A percentile compares a stretch with the other conserved stretches of the same genome.
These are phyloP conservation scores for Fregetta grallaria DNA, from an alignment of 2,113 vertebrate species.

Conservation along the genomic window DNA sequence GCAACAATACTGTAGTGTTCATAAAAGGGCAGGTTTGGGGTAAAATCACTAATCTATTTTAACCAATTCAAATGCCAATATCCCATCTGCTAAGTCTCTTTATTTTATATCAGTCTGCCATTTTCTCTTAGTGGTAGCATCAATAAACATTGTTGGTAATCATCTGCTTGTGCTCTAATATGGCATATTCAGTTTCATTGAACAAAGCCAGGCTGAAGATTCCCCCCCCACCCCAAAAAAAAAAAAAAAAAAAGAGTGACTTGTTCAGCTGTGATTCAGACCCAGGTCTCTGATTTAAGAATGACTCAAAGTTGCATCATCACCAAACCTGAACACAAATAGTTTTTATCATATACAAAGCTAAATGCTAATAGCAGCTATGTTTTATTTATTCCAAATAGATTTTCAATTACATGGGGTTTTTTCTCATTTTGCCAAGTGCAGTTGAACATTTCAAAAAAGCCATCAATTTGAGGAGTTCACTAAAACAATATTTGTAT, in stretches of 20 bases:
- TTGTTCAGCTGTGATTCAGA: slow-evolving; percentile 50
- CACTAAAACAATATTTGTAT: not conserved
- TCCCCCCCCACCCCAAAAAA: not conserved
- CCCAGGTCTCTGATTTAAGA: not conserved
- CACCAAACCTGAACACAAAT: slow-evolving; percentile 13
- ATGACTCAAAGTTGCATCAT: slow-evolving; percentile 46
- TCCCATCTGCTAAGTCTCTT: slow-evolving; percentile 79
- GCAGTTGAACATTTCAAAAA: not conserved
- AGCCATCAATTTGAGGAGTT: not conserved
- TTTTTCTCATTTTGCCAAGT: not conserved
- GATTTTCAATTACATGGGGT: not conserved
- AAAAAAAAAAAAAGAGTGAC: not conserved
- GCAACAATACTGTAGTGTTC: not conserved
- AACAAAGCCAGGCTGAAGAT: slow-evolving; percentile 70
- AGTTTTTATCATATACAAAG: not conserved
- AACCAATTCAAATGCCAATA: slow-evolving; percentile 82
- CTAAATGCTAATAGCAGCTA: slow-evolving; percentile 1
- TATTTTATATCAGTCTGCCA: slow-evolving; percentile 83
- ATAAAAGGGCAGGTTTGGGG: slow-evolving; percentile 69
- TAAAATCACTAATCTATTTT: slow-evolving; percentile 76
- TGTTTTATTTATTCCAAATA: not conserved
- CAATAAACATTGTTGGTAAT: slow-evolving; percentile 82
- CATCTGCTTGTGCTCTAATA: slow-evolving; percentile 77
- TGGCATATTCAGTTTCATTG: slow-evolving; percentile 68
- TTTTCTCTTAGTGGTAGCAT: slow-evolving; percentile 80